Conservation (phyloP, 92 coral and sea anemone species). For the Meandrina meandrites region DNA sequence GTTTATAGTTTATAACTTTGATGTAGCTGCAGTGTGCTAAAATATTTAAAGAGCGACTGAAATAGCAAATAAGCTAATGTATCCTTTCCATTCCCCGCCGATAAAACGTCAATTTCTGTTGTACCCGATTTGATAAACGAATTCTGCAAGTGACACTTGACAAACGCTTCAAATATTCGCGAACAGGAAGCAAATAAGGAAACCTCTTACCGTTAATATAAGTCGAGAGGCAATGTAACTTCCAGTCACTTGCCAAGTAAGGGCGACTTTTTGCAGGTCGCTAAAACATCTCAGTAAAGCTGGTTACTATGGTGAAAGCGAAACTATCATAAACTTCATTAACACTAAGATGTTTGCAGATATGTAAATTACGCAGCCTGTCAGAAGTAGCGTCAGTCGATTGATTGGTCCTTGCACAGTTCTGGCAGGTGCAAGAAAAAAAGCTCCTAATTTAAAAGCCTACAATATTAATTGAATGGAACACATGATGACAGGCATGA, state of each 20-base stretch:
- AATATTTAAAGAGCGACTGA: not conserved
- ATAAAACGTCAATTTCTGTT: not conserved
- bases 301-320: not conserved
- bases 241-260: not conserved
- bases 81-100: not conserved
- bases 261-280: not conserved
- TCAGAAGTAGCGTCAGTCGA: not conserved
- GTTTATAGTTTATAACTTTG: not conserved
- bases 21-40: not conserved
- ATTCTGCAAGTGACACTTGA: not conserved
- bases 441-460: not conserved
- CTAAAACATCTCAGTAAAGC: not conserved
- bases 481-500: not conserved
- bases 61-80: not conserved
- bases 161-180: not conserved
- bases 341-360: not conserved
- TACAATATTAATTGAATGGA: not conserved
- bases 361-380: not conserved
- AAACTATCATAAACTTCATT: conserved; percentile 1
- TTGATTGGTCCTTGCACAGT: not conserved
- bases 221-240: not conserved
- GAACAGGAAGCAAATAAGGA: not conserved
- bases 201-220: not conserved
- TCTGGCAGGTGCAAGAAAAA: not conserved
- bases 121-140: not conserved